Evolutionary conservation across 1,140 invertebrate genomes (phyloP), one percentile per base, ranked within the genome.

Genomic region (Conus betulinus): DNA sequence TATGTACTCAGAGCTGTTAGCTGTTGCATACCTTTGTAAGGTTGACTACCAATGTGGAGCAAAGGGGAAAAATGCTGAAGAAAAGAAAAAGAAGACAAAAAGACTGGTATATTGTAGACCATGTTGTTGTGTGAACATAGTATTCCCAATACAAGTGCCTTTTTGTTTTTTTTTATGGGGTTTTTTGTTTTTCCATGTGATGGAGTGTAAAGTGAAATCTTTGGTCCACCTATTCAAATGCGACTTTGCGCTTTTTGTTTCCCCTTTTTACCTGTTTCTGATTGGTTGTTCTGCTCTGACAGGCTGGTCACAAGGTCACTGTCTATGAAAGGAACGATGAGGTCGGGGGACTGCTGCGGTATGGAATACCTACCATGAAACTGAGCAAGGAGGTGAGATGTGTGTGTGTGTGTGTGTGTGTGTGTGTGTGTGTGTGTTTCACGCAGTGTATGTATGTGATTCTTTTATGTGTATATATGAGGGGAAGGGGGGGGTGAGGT

Each of bases 291-390:
- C 39, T 76, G 52, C 87, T 67, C 89, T 93, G 91, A 20, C 90
- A 97, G 96, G 97, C 97, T 90, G 98, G 98, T 10, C 98, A 99
- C 95, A 96, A 95, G 20, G 98, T 99, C 0, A 99, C 98, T 3
- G 98, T 99, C 51, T 99, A 97, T 95, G 99, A 99, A 95, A 96
- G 99, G 87, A 99, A 99, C 95, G 98, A 99, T 95, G 96, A 98
- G 27, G 96, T 98, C 63, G 99, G 99, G 88, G 99, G 99, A 2
- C 96, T 99, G 8, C 96, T 99, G 15, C 98, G 99, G 93, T 99
- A 99, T 95, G 99, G 99, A 84, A 99, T 99, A 93, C 99, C 99
- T 57, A 98, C 98, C 0, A 99, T 99, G 98, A 99, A 99, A 95
- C 96, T 99, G 0, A 97, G 97, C 88, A 99, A 99, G 95, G 97